phyloP scores from a whole-genome alignment of 2,888 invertebrate species.

The Polietes domitor region DNA sequence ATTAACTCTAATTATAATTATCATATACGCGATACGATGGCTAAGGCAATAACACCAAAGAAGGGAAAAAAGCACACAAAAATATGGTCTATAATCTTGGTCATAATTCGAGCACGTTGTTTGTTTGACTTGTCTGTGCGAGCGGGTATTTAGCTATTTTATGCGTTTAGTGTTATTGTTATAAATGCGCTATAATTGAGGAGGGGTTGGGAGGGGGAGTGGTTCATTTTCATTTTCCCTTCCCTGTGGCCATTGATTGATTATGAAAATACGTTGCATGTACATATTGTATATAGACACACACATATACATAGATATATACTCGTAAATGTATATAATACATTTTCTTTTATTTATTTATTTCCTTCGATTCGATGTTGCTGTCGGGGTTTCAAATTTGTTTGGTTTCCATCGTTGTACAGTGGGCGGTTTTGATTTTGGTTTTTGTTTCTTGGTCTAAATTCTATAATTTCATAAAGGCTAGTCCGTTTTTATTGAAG shows the following conservation, averaged over 20 bases:
- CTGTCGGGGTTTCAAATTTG: not conserved
- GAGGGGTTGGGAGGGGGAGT: not conserved
- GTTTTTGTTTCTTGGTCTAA: too few relatives aligned
- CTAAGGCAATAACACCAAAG: not conserved
- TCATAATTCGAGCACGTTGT: conserved; percentile 42
- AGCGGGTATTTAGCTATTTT: conserved; percentile 19
- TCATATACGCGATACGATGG: conserved; percentile 23
- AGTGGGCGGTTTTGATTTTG: too few relatives aligned
- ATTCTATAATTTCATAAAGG: too few relatives aligned
- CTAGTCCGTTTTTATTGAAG: too few relatives aligned
- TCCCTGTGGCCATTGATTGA: not conserved
- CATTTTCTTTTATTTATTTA: not conserved
- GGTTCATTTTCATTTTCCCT: too few relatives aligned
- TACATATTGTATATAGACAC: too few relatives aligned
- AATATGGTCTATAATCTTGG: conserved; percentile 32
- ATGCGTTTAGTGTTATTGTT: conserved; percentile 26
- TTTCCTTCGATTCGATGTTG: not conserved
- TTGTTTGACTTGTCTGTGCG: conserved; percentile 26
- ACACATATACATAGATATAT: too few relatives aligned
- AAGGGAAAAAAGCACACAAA: not conserved
- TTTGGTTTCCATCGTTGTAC: not conserved
- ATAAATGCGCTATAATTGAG: conserved; percentile 18
- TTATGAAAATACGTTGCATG: conserved; percentile 9
- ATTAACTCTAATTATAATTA: conserved; percentile 62
- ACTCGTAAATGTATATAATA: not conserved